Evolutionary conservation across 2,888 invertebrate species (phyloP).

Genomic region (Leptinotarsa haldemani): DNA sequence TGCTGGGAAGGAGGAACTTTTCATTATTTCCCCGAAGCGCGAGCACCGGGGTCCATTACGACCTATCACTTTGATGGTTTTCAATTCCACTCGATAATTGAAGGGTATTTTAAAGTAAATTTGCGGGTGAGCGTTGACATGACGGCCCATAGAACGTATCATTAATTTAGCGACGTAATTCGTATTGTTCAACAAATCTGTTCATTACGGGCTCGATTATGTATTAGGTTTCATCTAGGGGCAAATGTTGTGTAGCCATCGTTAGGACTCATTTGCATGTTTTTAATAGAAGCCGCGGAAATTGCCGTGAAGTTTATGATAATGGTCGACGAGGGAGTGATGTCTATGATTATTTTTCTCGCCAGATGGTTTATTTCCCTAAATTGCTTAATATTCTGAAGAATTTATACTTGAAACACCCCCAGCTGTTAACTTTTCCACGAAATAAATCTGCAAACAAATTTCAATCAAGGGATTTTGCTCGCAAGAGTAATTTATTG

Average conservation of each 20-base stretch:
- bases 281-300: slow-evolving; percentile 37
- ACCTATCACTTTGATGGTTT: slow-evolving; percentile 35
- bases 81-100: slow-evolving; percentile 45
- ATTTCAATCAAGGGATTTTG: neutral
- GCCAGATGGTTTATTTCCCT: neutral
- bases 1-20: slow-evolving; percentile 26
- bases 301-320: slow-evolving; percentile 33
- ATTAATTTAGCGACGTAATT: slow-evolving; percentile 25
- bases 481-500: neutral
- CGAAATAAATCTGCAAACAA: neutral
- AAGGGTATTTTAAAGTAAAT: slow-evolving; percentile 44
- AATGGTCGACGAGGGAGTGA: slow-evolving; percentile 28
- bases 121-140: slow-evolving; percentile 41
- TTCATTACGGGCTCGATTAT: slow-evolving; percentile 31
- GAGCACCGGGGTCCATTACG: slow-evolving; percentile 19
- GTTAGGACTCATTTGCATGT: slow-evolving; percentile 33
- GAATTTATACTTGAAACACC: neutral
- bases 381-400: slow-evolving; percentile 2
- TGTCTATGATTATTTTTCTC: slow-evolving; percentile 20
- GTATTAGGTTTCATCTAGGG: slow-evolving; percentile 26
- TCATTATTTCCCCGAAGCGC: slow-evolving; percentile 30
- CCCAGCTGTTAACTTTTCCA: neutral
- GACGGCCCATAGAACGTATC: slow-evolving; percentile 33
- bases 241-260: slow-evolving; percentile 28
- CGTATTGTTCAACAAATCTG: slow-evolving; percentile 34